Base-by-base conservation (phyloP, 2,113 vertebrate species). In the Turdus rufiventris region DNA sequence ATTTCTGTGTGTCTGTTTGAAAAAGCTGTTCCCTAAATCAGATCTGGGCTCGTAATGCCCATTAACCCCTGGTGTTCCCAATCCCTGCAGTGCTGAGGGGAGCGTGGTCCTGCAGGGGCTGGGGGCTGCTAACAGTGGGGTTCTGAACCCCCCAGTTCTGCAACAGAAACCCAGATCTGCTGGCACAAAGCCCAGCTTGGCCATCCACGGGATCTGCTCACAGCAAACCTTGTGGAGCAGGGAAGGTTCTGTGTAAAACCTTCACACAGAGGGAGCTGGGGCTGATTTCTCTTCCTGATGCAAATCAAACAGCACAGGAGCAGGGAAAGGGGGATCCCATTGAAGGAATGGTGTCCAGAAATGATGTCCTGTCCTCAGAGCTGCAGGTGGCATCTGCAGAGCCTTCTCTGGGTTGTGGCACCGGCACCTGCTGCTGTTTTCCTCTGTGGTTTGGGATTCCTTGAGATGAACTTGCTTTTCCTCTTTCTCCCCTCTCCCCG, bases 81-180 rank as follows among this genome's bases (percentile, higher is more conserved):
- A 23, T 11, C 36, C 1, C 5, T n/a, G 10, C 3, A 1, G 53
- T 2, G 0, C 3, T 6, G 72, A 9, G 40, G 70, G 77, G 43
- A 80, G 48, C 9, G 17, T 15, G 90, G 56, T 34, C 3, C 67
- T 31, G 50, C 5, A 6, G 65, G 79, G 66, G 74, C 66, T 48
- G 74, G 31, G 29, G 18, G 31, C 7, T 82, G 60, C 86, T 78
- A 7, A 25, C 12, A 12, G 2, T 7, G 26, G 62, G 75, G 20
- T 38, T 8, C 16, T 7, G 89, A 87, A 53, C 62, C 8, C 26
- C 63, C 34, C 65, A 14, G 18, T 23, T 73, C 23, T 50, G 65
- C 58, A 45, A 20, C 57, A 63, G 48, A 9, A 65, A 16, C 66
- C 66, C 36, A 33, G 26, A 11, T 53, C 31, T 82, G 94, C 80